These are phyloP conservation scores for Ursus arctos DNA, from an alignment of 2,113 vertebrate genomes.

Conservation along the genomic window DNA sequence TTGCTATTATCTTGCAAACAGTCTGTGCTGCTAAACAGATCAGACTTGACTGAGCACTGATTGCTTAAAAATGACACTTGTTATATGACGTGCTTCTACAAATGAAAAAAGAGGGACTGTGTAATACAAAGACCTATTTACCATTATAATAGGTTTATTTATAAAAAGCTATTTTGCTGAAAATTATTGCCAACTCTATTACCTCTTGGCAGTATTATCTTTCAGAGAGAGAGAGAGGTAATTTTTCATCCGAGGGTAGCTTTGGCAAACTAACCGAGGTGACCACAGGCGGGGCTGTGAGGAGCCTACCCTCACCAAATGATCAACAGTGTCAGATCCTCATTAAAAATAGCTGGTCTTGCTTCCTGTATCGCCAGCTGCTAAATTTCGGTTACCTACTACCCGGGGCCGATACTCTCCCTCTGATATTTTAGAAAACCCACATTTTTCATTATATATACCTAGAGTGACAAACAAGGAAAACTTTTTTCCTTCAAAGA, in stretches of 20 bases:
- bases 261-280: neutral
- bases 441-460: neutral
- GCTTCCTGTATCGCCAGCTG: neutral
- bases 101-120: neutral
- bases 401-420: neutral
- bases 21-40: neutral
- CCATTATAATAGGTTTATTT: slow-evolving; percentile 32
- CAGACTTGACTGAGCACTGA: neutral
- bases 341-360: neutral
- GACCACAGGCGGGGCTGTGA: neutral
- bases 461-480: neutral
- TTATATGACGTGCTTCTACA: neutral
- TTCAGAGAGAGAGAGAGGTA: neutral
- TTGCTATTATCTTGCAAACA: neutral
- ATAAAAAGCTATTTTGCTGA: neutral
- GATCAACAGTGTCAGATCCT: neutral
- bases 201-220: neutral
- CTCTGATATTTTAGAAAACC: neutral
- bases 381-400: neutral
- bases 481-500: neutral
- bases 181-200: neutral
- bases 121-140: neutral
- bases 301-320: neutral
- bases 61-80: neutral
- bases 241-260: neutral